Base-by-base conservation (phyloP, 2,888 invertebrate species). In the Cataglyphis rosenhaueri region DNA sequence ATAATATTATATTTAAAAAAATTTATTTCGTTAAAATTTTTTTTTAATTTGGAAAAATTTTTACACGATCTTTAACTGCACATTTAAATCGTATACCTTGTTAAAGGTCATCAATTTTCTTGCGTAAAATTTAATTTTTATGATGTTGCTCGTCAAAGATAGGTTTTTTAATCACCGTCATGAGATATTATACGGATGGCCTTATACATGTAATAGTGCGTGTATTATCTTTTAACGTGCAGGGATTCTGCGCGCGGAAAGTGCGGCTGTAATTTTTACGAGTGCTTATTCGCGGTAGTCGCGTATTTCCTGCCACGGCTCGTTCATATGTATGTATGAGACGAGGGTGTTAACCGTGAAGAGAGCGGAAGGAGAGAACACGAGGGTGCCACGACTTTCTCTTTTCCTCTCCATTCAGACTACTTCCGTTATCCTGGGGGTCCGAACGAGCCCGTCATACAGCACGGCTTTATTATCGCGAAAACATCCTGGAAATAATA, bases 401-500 rank as follows among this genome's bases (percentile, higher is more conserved):
- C 83, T 78, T 73, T 70, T 52, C 81, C 75, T 75, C 89, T 85
- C 88, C 78, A 87, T 86, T 88, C 89, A 88, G 86, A 89, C 88
- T 87, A 90, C 91, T 90, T 92, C 91, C 91, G 91, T 88, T 88
- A 88, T 87, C 86, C 84, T 86, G 86, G 84, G 91, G 90, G 87
- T 86, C 35, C 89, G 85, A 84, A 85, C 65, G 82, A 85, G 86
- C 65, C 35, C 84, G 65, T 82, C 83, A 74, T 76, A 76, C 83
- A 75, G 55, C 81, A 75, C 83, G 78, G 87, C 87, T 89, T 89
- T 89, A 89, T 89, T 89, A 89, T 87, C 83, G 64, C 82, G 84
- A 86, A 89, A 89, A 88, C 89, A 89, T 89, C 88, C 89, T 92
- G 92, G 78, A 91, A 90, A 86, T 84, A 87, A 91, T 91, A 86